Evolutionary conservation across 2,888 invertebrate species (phyloP), one percentile per base, ranked within the genome.

Genomic region (Azorinus chamasolen): DNA sequence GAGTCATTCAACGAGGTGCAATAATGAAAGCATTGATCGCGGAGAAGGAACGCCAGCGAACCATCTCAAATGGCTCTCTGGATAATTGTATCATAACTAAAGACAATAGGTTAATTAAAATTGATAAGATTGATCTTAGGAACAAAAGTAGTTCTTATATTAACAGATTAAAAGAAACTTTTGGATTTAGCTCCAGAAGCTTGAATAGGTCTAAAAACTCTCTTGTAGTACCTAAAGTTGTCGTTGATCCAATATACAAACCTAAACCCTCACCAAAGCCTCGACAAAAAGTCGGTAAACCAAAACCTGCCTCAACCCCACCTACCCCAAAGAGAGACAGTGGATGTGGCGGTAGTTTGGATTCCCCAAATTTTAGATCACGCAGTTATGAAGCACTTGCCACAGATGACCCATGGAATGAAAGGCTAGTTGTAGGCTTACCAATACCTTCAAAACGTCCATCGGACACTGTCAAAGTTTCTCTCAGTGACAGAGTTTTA

Each of bases 61-160:
- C 92, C 20, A 91, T 91, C 51, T 92, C 92, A 27, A 91, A 90
- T 48, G 91, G 92, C 18, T 92, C 92, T 5, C 79, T 92, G 18
- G 92, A 93, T 68, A 92, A 92, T 62, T 91, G 90, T 77, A 88
- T 93, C 65, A 93, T 93, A 43, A 93, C 92, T 0, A 90, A 83
- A 63, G 91, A 91, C 81, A 93, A 93, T 76, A 79, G 86, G 51
- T 79, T 92, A 46, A 89, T 92, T 61, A 90, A 89, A 64, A 83
- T 90, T 16, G 90, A 90, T 55, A 84, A 84, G 46, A 84, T 88
- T 32, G 88, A 89, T 53, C 65, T 83, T 41, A 79, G 85, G 20
- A 88, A 85, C 63, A 87, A 87, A 45, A 87, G 87, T 71, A 85
- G 83, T 51, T 88, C 89, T 0, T 86, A 87, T 62, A 85, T 89